Percentiles rank a stretch among this genome's conserved stretches.
Evolutionary conservation across 2,113 vertebrate genomes (phyloP).

Genomic region (Triplophysa rosa): DNA sequence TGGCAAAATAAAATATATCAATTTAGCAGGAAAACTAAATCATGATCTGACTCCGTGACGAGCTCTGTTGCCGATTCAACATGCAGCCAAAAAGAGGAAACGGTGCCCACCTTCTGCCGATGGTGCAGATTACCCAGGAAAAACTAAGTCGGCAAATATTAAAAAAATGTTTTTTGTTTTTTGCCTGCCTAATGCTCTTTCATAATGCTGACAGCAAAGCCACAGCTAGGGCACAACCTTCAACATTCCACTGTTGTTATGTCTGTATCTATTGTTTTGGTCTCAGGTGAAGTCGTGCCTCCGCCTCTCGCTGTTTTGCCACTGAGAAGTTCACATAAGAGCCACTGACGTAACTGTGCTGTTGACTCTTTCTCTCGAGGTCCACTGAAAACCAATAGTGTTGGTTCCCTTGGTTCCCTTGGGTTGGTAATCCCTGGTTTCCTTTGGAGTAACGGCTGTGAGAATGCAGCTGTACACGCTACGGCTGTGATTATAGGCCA

Average conservation of each 20-base stretch:
- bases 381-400: conserved; percentile 54
- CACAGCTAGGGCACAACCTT: conserved; percentile 53
- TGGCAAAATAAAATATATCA: too few species aligned
- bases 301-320: conserved; percentile 29
- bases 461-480: background rate
- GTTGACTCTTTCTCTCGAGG: conserved; percentile 28
- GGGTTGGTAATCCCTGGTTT: conserved; percentile 48
- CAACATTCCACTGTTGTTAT: conserved; percentile 60
- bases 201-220: conserved; percentile 51
- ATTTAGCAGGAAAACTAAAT: too few species aligned
- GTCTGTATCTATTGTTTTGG: conserved; percentile 53
- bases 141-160: too few species aligned
- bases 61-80: too few species aligned
- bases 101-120: too few species aligned
- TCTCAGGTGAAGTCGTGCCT: conserved; percentile 50
- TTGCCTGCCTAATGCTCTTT: conserved; percentile 48
- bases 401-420: too few species aligned
- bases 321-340: background rate
- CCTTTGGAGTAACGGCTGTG: conserved; percentile 24
- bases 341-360: conserved; percentile 20
- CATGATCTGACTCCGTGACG: too few species aligned
- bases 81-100: too few species aligned
- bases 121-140: too few species aligned
- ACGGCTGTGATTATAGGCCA: background rate
- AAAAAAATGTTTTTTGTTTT: background rate